Conservation (phyloP, 2,113 vertebrate genomes). For the Oxygymnocypris stewartii region DNA sequence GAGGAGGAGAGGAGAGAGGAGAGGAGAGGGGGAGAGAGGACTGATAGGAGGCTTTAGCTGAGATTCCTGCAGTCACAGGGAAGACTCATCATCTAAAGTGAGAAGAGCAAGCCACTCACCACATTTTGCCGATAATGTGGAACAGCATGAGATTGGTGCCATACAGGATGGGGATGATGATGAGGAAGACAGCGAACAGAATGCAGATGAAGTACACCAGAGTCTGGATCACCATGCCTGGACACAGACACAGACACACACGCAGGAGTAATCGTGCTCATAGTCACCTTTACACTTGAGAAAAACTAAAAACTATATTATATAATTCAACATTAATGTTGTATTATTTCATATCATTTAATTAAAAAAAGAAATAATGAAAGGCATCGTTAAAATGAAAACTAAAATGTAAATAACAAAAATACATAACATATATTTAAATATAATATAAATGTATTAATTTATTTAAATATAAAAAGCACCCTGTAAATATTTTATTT, state of each 20-base stretch:
- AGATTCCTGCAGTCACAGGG: conserved; percentile 23
- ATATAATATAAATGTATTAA: background rate
- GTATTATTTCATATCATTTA: background rate
- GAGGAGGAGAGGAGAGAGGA: too few species aligned
- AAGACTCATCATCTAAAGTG: background rate
- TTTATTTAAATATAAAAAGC: background rate
- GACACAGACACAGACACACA: conserved; percentile 43
- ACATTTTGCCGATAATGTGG: conserved; percentile 78
- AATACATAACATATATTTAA: too few species aligned
- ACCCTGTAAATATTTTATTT: too few species aligned
- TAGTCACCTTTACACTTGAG: too few species aligned
- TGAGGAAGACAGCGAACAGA: conserved; percentile 79
- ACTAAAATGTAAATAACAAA: too few species aligned
- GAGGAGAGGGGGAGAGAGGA: background rate
- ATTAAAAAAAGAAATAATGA: too few species aligned
- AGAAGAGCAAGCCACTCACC: conserved; percentile 74
- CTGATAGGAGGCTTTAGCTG: background rate
- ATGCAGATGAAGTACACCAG: conserved; percentile 86
- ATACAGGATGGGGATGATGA: conserved; percentile 81
- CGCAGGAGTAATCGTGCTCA: too few species aligned
- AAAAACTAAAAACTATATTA: too few species aligned
- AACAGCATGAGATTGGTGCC: conserved; percentile 80
- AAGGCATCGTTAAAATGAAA: too few species aligned
- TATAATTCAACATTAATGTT: too few species aligned
- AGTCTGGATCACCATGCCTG: conserved; percentile 89